Evolutionary conservation across 1,140 invertebrate species (phyloP).

Genomic region (Papilio machaon): DNA sequence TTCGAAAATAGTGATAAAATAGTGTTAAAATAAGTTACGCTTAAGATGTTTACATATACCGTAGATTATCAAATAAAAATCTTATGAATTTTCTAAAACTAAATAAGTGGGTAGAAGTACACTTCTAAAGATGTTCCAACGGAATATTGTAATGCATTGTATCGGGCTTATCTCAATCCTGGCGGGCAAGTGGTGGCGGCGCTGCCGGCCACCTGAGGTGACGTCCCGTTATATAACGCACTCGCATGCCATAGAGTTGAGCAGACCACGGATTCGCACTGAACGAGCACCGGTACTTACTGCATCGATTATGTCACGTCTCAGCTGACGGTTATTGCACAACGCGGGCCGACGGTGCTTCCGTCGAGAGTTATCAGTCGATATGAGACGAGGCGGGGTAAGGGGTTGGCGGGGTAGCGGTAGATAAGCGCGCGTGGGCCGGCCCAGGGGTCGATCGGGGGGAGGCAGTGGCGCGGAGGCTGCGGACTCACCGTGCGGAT

Average conservation of each 20-base stretch:
- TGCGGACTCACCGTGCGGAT: conserved; percentile 77
- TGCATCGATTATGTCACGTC: conserved; percentile 80
- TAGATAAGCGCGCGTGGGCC: conserved; percentile 58
- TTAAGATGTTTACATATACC: not conserved
- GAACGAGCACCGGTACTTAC: conserved; percentile 74
- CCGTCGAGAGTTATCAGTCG: conserved; percentile 55
- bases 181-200: not conserved
- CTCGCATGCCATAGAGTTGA: conserved; percentile 57
- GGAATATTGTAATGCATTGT: not conserved
- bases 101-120: not conserved
- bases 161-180: conserved; percentile 2
- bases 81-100: not conserved
- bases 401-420: conserved; percentile 52
- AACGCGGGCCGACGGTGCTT: conserved; percentile 51
- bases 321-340: conserved; percentile 75
- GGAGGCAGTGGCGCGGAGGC: conserved; percentile 70
- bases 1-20: not conserved
- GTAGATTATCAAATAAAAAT: not conserved
- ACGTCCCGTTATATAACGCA: conserved; percentile 76
- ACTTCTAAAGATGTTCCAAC: not conserved
- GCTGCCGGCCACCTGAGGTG: not conserved
- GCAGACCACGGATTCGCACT: conserved; percentile 51
- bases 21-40: not conserved
- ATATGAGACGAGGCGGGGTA: conserved; percentile 53
- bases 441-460: conserved; percentile 68